phyloP scores from a whole-genome alignment of 2,113 vertebrate genomes.

The Crotalus viridis region DNA sequence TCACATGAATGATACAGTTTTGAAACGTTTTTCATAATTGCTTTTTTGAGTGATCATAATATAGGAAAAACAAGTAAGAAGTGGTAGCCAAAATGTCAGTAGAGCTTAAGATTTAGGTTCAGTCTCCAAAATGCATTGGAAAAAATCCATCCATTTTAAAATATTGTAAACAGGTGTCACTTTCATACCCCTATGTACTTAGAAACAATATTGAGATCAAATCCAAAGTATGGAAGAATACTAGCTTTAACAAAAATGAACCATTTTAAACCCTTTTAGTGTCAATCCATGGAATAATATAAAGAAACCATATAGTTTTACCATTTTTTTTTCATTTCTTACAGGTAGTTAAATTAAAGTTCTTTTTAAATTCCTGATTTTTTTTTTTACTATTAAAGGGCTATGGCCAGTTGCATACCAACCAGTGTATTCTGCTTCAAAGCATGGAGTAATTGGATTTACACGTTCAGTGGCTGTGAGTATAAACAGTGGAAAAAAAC shows the following conservation, averaged over 20 bases:
- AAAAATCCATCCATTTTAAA: not conserved
- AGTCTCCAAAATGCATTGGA: not conserved
- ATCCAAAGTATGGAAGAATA: not conserved
- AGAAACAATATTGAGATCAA: not conserved
- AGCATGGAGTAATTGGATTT: slow-evolving; percentile 93
- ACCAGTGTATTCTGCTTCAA: slow-evolving; percentile 96
- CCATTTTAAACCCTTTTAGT: not conserved
- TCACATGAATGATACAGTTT: not conserved
- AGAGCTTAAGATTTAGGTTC: not conserved
- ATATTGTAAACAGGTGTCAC: not conserved
- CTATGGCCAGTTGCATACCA: slow-evolving; percentile 90
- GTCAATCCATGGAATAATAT: not conserved
- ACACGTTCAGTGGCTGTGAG: slow-evolving; percentile 91
- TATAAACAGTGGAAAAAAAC: slow-evolving; percentile 4
- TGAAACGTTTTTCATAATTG: not conserved
- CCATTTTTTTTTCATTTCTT: not conserved
- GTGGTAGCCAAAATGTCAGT: not conserved
- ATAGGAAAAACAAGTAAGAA: not conserved
- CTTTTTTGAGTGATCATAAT: not conserved
- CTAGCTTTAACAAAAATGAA: not conserved
- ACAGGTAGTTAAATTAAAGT: not conserved
- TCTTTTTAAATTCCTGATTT: slow-evolving; percentile 19
- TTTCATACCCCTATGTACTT: not conserved
- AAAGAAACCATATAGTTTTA: not conserved
- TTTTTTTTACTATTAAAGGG: slow-evolving; percentile 74